Evolutionary conservation across 2,888 invertebrate species (phyloP), one percentile per base, ranked within the genome.

Genomic region (Rhorus exstirpatorius): DNA sequence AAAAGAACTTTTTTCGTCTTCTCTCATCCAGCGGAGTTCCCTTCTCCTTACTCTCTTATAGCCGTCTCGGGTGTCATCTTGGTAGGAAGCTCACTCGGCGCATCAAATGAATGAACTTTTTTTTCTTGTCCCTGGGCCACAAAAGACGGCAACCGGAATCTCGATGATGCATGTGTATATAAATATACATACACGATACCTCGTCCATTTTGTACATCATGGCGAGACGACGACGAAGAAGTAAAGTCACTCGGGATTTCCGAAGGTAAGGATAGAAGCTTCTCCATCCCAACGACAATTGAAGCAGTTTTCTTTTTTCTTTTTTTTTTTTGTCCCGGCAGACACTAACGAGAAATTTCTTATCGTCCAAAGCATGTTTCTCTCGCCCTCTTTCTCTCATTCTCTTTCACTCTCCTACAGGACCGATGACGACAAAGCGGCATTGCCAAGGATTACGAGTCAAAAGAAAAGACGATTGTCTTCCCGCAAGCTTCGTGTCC

Each of bases 281-380:
- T 17, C 58, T 31, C 46, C 31, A 53, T 38, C 53, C n/a, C 46
- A 61, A 71, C 8, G 49, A 26, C 17, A 8, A 60, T 60, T 65
- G 74, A 14, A 83, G 84, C 83, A 84, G 84, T 86, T 85, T 85
- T 44, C 67, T 75, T 63, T 81, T 51, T n/a, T n/a, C n/a, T n/a
- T n/a, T n/a, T n/a, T n/a, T n/a, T n/a, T n/a, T n/a, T n/a, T n/a
- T n/a, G 26, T 81, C 60, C 65, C 67, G 76, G 63, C 78, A 81
- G 84, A 75, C 79, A 77, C 65, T 78, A 63, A 76, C 76, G 67
- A 68, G 67, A 74, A 51, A 74, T 74, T 77, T 68, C 41, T 67
- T 60, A 67, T 79, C 67, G 19, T 4, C 10, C 51, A 1, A 24
- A 63, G 19, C 17, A 60, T 46, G 35, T 35, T 3, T 55, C 70